phyloP scores from a whole-genome alignment of 2,113 vertebrate species.

The Colinus virginianus region DNA sequence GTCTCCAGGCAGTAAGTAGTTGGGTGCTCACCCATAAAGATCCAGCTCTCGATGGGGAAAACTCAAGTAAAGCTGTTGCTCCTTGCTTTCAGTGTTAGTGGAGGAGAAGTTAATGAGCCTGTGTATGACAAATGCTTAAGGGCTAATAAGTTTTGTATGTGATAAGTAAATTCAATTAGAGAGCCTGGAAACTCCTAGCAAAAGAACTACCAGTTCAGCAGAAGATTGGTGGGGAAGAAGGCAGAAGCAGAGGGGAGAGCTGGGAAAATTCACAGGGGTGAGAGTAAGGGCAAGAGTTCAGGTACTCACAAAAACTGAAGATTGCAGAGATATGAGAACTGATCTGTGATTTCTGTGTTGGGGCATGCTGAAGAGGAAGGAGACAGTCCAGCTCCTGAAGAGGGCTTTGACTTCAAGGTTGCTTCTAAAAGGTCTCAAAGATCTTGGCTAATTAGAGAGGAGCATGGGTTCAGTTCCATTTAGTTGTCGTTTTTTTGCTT shows the following conservation, averaged over 20 bases:
- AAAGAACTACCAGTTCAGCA: neutral
- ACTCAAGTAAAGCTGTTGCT: neutral
- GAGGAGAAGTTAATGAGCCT: neutral
- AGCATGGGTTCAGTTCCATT: neutral
- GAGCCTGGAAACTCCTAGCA: neutral
- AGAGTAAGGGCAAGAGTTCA: neutral
- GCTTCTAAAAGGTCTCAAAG: neutral
- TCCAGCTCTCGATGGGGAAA: neutral
- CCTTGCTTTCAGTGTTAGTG: rapidly evolving
- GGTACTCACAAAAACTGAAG: neutral
- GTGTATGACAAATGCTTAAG: rapidly evolving
- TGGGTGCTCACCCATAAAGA: neutral
- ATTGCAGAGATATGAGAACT: neutral
- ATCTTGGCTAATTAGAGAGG: neutral
- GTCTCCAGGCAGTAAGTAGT: rapidly evolving
- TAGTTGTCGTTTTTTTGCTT: neutral
- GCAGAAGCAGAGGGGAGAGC: neutral
- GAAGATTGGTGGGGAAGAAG: neutral
- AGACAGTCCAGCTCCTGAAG: neutral
- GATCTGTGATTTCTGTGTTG: neutral
- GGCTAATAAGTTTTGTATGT: neutral
- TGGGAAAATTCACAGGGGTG: neutral
- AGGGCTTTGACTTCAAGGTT: neutral
- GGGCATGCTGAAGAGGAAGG: neutral
- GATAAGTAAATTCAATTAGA: neutral